Conservation (phyloP, 1,140 invertebrate genomes). For the Myzus persicae region DNA sequence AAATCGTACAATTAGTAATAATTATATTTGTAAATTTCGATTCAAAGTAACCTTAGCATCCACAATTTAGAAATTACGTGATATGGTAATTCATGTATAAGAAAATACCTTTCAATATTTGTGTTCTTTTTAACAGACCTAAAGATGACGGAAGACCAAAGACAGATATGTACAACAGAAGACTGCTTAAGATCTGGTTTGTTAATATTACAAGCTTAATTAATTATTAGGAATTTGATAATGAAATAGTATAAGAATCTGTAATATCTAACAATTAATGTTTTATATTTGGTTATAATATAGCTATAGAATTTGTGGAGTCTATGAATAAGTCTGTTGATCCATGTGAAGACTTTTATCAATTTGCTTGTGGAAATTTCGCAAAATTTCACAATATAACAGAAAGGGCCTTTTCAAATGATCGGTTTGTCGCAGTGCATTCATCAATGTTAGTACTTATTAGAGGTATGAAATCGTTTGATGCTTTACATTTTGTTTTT, state of each 20-base stretch:
- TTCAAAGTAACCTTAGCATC: not conserved
- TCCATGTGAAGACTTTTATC: conserved; percentile 76
- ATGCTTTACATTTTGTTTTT: not conserved
- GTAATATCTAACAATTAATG: not conserved
- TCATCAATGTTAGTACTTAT: not conserved
- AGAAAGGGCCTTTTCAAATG: conserved; percentile 63
- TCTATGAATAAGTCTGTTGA: conserved; percentile 69
- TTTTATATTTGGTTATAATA: conserved; percentile 14
- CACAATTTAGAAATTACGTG: not conserved
- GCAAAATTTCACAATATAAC: conserved; percentile 72
- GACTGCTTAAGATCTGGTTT: conserved; percentile 52
- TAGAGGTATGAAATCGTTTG: not conserved
- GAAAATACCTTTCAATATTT: not conserved
- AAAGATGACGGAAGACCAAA: not conserved
- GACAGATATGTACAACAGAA: not conserved
- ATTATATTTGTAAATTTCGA: not conserved
- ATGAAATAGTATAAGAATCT: not conserved
- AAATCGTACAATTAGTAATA: not conserved
- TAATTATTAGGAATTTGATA: not conserved
- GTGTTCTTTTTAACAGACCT: not conserved
- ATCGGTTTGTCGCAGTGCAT: conserved; percentile 29
- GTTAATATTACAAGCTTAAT: not conserved
- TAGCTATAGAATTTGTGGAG: conserved; percentile 68
- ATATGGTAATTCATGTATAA: too few species aligned
- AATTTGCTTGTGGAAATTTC: conserved; percentile 74